Conservation (phyloP, 2,797 vertebrate species). For the Potorous gilbertii region DNA sequence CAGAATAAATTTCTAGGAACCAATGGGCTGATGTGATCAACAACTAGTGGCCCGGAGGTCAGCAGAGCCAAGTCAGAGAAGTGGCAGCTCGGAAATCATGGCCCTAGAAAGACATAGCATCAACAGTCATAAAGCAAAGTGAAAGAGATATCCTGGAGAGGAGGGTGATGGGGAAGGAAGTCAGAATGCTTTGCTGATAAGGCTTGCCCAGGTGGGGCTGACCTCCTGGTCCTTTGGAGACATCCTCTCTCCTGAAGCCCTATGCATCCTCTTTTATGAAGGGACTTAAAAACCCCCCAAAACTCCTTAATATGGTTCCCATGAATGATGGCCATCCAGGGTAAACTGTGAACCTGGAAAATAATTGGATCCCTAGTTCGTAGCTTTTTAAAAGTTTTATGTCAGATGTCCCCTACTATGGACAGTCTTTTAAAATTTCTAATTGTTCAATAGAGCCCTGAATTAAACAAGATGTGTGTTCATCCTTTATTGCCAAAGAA, state of each 20-base stretch:
- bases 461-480: background rate
- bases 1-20: conserved; percentile 51
- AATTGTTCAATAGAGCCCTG: background rate
- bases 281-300: background rate
- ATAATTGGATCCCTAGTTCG: background rate
- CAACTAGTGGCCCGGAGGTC: conserved; percentile 15
- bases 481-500: no score
- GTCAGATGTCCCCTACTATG: background rate
- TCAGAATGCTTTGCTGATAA: background rate
- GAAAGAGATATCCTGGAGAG: background rate
- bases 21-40: conserved; percentile 44
- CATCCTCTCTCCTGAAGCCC: background rate
- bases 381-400: background rate
- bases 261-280: background rate
- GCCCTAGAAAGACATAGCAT: background rate
- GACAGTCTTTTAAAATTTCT: background rate
- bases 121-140: background rate
- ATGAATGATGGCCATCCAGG: background rate
- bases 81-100: conserved; percentile 8
- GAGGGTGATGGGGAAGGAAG: background rate
- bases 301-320: background rate
- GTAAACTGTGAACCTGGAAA: background rate
- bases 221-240: background rate
- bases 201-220: background rate
- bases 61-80: background rate